These are phyloP conservation scores for Falco punctatus DNA, from an alignment of 2,113 vertebrate genomes.

Conservation along the genomic window DNA sequence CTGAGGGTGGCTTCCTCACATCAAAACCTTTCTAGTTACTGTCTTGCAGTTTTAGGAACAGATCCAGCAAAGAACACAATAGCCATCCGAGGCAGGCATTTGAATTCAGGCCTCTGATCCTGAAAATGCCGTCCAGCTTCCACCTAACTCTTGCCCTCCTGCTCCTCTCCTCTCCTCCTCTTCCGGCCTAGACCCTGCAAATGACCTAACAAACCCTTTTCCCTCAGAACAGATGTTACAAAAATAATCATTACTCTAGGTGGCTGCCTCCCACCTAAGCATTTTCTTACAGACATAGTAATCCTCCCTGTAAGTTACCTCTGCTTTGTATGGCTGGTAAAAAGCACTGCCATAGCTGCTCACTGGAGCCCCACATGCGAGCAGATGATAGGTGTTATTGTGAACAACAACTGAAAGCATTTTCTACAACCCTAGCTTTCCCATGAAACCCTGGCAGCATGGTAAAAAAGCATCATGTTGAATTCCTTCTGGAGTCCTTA, in stretches of 20 bases:
- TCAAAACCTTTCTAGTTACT: neutral
- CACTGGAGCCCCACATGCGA: neutral
- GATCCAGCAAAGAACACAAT: neutral
- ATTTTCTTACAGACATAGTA: neutral
- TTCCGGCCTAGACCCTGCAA: neutral
- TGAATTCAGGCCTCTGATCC: neutral
- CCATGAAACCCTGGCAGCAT: neutral
- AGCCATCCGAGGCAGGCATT: neutral
- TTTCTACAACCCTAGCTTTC: constrained; percentile 12
- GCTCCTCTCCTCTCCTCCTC: too few relatives aligned
- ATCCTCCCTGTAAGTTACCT: neutral
- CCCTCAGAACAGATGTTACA: neutral
- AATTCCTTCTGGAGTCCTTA: constrained; percentile 44
- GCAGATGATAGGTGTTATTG: neutral
- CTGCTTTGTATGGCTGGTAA: neutral
- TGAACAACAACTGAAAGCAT: neutral
- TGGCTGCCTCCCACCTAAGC: neutral
- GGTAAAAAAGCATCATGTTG: neutral
- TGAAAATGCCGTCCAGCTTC: neutral
- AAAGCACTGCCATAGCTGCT: neutral
- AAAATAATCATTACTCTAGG: neutral
- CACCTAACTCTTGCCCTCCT: neutral
- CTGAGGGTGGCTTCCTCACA: neutral
- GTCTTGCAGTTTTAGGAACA: neutral
- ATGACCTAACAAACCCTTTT: neutral